Conservation (phyloP, 2,888 invertebrate genomes). For the Philaethria dido region DNA sequence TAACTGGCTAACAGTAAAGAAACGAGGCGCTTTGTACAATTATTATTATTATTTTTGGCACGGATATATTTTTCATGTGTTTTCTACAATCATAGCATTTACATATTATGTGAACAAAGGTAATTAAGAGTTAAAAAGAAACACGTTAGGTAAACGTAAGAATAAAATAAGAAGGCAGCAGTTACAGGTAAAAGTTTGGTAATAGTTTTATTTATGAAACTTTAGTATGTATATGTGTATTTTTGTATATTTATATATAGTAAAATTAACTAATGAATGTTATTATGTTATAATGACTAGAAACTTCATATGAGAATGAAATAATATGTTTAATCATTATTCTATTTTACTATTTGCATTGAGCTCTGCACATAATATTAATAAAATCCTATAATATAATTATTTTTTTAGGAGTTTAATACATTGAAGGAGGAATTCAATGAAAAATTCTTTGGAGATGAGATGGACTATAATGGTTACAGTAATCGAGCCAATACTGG, state of each 20-base stretch:
- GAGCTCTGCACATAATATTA: background rate
- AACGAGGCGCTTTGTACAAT: constrained; percentile 1
- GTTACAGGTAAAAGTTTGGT: constrained; percentile 19
- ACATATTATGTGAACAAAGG: constrained; percentile 4
- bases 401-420: constrained; percentile 71
- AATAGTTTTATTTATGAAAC: background rate
- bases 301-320: background rate
- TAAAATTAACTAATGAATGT: constrained; percentile 4
- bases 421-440: constrained; percentile 73
- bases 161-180: constrained; percentile 9
- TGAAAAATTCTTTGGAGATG: constrained; percentile 71
- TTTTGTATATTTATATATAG: background rate
- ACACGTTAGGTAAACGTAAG: background rate
- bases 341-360: constrained; percentile 19
- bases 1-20: constrained; percentile 4
- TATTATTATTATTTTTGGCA: constrained; percentile 12
- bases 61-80: constrained; percentile 3
- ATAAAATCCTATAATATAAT: constrained; percentile 27
- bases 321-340: background rate
- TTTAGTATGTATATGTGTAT: background rate
- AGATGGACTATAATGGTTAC: constrained; percentile 60
- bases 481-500: constrained; percentile 49
- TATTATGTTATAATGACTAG: background rate
- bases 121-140: background rate
- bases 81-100: background rate